Conservation (phyloP, 2,888 invertebrate genomes). For the Merodon equestris region DNA sequence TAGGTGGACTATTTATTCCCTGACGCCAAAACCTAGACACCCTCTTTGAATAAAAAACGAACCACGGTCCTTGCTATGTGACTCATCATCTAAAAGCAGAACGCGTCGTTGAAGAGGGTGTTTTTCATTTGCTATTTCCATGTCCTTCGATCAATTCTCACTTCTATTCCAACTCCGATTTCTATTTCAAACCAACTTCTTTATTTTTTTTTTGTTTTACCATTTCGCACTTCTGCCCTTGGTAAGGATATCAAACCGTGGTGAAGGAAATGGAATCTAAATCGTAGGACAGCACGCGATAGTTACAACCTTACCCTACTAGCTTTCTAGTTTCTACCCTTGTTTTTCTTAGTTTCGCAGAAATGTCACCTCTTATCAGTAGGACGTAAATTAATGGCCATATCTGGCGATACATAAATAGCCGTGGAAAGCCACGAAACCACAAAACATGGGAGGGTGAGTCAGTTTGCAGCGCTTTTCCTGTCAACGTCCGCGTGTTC, state of each 20-base stretch:
- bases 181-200: constrained; percentile 46
- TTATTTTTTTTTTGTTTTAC: constrained; percentile 1
- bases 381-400: constrained; percentile 55
- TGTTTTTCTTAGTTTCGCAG: background rate
- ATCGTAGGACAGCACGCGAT: constrained; percentile 51
- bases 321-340: background rate
- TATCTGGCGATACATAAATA: constrained; percentile 29
- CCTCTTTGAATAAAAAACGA: too few species aligned
- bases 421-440: background rate
- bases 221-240: background rate
- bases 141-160: constrained; percentile 39
- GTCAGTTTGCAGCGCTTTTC: too few species aligned
- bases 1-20: too few species aligned
- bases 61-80: background rate
- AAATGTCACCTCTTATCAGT: constrained; percentile 50
- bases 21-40: too few species aligned
- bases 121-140: constrained; percentile 17
- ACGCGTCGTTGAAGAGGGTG: constrained; percentile 20
- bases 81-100: constrained; percentile 21
- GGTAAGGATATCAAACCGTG: constrained; percentile 8
- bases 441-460: background rate
- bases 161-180: constrained; percentile 40
- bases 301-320: background rate
- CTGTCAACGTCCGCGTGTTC: background rate
- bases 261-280: constrained; percentile 23